Conservation (phyloP, 2,888 invertebrate genomes). For the Nasonovia ribisnigri region DNA sequence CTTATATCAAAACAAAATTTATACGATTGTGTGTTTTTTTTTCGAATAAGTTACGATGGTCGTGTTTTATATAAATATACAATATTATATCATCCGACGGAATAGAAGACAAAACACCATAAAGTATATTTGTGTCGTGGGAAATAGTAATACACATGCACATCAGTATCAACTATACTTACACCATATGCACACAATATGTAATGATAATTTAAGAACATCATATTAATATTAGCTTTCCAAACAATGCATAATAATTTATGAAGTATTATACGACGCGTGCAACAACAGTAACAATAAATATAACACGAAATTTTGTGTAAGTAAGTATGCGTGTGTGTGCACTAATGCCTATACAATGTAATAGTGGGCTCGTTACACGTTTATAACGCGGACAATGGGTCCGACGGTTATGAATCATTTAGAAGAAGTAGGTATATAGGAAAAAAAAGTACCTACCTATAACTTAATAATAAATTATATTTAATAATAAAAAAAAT, state of each 20-base stretch:
- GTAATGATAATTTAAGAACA: slow-evolving; percentile 26
- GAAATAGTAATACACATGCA: not conserved
- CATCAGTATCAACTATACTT: not conserved
- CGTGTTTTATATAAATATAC: not conserved
- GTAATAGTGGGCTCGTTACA: slow-evolving; percentile 13
- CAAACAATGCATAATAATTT: slow-evolving; percentile 51
- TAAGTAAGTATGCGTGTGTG: not conserved
- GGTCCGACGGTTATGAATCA: slow-evolving; percentile 35
- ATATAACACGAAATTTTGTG: slow-evolving; percentile 11
- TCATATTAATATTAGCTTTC: slow-evolving; percentile 39
- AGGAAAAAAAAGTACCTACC: not conserved
- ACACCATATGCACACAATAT: not conserved
- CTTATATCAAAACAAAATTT: not conserved
- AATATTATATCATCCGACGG: not conserved
- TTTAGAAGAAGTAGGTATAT: not conserved
- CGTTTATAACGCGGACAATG: slow-evolving; percentile 19
- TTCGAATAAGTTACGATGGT: not conserved
- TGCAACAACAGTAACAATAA: not conserved
- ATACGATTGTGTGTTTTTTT: not conserved
- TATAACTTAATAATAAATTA: too few relatives aligned
- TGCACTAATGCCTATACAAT: not conserved
- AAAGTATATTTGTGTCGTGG: not conserved
- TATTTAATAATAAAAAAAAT: not conserved
- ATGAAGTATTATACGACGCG: slow-evolving; percentile 6
- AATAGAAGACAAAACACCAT: slow-evolving; percentile 15